Percentiles rank a stretch among this genome's conserved stretches.
phyloP scores from a whole-genome alignment of 2,888 invertebrate genomes.

The Apodemia mormo region DNA sequence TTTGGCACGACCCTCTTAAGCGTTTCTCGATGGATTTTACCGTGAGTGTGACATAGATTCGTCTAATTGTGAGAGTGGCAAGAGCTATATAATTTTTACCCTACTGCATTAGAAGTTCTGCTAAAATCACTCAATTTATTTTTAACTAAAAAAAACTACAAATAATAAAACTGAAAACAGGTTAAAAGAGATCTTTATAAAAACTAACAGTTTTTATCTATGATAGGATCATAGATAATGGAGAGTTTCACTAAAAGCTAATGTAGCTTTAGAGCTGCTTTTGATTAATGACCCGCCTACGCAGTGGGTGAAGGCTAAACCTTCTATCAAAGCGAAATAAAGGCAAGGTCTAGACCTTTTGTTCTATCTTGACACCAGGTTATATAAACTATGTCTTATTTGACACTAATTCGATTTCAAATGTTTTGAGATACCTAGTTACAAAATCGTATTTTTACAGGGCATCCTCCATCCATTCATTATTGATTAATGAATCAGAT shows the following conservation, averaged over 20 bases:
- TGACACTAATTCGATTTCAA: constrained; percentile 29
- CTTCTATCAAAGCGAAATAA: constrained; percentile 58
- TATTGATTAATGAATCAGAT: too few relatives aligned
- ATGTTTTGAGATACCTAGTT: not conserved
- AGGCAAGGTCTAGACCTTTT: constrained; percentile 52
- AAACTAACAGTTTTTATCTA: constrained; percentile 45
- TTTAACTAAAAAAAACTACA: too few relatives aligned
- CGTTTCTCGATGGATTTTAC: too few relatives aligned
- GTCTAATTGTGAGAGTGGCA: too few relatives aligned
- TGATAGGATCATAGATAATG: constrained; percentile 48
- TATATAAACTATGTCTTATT: constrained; percentile 41
- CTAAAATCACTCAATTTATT: too few relatives aligned
- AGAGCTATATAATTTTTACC: too few relatives aligned
- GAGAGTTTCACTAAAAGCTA: constrained; percentile 56
- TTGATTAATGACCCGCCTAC: constrained; percentile 73
- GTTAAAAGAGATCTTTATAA: not conserved
- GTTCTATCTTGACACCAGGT: constrained; percentile 50
- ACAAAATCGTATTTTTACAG: too few relatives aligned
- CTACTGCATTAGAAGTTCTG: too few relatives aligned
- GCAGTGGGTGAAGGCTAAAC: constrained; percentile 63
- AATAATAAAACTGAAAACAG: too few relatives aligned
- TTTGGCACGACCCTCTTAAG: too few relatives aligned
- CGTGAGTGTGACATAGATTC: too few relatives aligned
- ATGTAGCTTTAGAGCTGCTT: constrained; percentile 61
- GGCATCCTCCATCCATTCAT: too few relatives aligned